These are phyloP conservation scores for Pterocles burchelli DNA, from an alignment of 2,113 vertebrate species.

Conservation along the genomic window DNA sequence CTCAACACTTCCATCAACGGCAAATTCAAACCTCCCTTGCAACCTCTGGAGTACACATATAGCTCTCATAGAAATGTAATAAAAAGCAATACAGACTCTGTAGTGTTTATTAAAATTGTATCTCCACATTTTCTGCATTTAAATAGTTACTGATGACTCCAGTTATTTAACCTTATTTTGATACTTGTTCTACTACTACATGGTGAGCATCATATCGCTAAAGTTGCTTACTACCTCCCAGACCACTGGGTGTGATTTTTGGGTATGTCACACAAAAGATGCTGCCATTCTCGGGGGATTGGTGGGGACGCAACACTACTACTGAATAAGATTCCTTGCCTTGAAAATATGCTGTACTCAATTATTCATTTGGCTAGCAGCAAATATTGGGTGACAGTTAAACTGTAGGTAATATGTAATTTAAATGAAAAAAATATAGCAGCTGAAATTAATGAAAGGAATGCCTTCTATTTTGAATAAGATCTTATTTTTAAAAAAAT, in stretches of 20 bases:
- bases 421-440: neutral
- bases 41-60: neutral
- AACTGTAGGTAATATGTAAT: neutral
- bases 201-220: neutral
- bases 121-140: neutral
- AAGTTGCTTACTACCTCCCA: neutral
- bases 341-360: neutral
- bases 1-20: neutral
- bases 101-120: neutral
- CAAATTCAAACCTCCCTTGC: neutral
- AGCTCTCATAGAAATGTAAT: neutral
- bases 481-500: neutral
- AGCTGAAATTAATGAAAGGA: neutral
- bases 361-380: neutral
- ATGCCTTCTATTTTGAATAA: neutral
- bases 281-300: neutral
- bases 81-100: neutral
- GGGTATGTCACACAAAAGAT: neutral
- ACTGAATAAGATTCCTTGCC: neutral
- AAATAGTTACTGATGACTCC: neutral
- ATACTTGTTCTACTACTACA: neutral
- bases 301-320: neutral
- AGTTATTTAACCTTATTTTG: neutral
- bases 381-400: neutral
- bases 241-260: neutral